phyloP scores from a whole-genome alignment of 2,113 vertebrate species.

The Aphelocoma coerulescens region DNA sequence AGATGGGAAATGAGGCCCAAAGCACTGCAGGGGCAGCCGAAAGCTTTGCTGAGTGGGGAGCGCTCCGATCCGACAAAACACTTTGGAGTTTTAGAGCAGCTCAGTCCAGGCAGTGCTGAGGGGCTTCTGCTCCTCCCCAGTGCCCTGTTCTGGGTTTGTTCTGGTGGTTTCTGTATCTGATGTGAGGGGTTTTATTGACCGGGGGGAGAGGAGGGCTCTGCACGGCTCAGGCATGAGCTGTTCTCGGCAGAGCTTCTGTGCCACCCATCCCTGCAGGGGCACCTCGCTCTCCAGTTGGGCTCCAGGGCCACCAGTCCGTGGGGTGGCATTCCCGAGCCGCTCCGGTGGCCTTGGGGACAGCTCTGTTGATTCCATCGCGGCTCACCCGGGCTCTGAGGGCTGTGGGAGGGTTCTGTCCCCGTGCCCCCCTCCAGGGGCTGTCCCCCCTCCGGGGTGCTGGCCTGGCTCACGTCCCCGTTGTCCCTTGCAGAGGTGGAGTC shows the following conservation, averaged over 20 bases:
- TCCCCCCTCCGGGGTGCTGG: too few relatives aligned
- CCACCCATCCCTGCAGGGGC: fast-evolving
- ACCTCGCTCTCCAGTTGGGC: background rate
- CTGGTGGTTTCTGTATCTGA: background rate
- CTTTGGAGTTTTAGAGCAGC: background rate
- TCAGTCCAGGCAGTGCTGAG: background rate
- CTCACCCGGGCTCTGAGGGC: background rate
- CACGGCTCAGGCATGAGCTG: background rate
- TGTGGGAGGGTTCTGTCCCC: background rate
- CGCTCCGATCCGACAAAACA: background rate
- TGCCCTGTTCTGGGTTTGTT: background rate
- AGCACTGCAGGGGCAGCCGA: background rate
- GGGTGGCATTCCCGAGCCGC: background rate
- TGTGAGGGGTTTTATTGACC: background rate
- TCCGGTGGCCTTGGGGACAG: background rate
- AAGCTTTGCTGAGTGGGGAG: background rate
- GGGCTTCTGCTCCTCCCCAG: background rate
- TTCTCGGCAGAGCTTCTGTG: background rate
- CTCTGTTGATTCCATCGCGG: background rate
- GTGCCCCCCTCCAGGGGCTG: background rate
- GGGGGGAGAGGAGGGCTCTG: background rate
- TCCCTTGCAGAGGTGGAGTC: conserved; percentile 71
- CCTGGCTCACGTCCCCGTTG: background rate
- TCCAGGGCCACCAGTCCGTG: background rate
- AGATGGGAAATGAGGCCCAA: background rate